A percentile compares a stretch with the other conserved stretches of the same genome.
phyloP scores from a whole-genome alignment of 2,888 invertebrate species.

The Pseudanteris insignis region DNA sequence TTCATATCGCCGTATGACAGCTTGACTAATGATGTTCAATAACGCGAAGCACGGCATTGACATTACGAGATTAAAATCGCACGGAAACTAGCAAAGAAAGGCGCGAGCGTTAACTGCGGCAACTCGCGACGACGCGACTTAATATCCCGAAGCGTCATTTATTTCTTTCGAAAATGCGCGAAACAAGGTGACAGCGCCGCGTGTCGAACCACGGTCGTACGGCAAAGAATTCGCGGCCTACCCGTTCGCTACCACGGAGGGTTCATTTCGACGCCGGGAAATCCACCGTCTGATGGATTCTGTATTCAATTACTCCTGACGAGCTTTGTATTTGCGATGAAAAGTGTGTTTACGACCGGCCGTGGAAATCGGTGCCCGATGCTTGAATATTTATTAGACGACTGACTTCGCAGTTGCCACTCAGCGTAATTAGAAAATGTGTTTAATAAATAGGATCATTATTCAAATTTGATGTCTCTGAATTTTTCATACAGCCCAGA shows the following conservation, averaged over 20 bases:
- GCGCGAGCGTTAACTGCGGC: conserved; percentile 30
- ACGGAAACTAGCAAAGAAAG: conserved; percentile 49
- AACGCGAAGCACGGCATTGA: conserved; percentile 59
- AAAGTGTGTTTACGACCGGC: conserved; percentile 32
- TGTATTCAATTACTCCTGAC: conserved; percentile 37
- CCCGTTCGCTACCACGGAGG: conserved; percentile 27
- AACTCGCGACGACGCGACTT: conserved; percentile 38
- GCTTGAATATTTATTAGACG: conserved; percentile 29
- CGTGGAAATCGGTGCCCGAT: conserved; percentile 4
- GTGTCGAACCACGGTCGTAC: conserved; percentile 26
- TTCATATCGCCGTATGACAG: conserved; percentile 66
- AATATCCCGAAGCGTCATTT: conserved; percentile 53
- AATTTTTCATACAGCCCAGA: not conserved
- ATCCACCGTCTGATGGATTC: conserved; percentile 37
- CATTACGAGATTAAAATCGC: conserved; percentile 66
- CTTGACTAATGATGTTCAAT: conserved; percentile 65
- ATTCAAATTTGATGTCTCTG: not conserved
- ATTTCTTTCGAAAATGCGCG: conserved; percentile 52
- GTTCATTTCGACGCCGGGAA: conserved; percentile 30
- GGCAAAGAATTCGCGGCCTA: conserved; percentile 24
- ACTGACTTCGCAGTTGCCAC: conserved; percentile 14
- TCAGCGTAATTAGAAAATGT: conserved; percentile 23
- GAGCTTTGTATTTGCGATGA: conserved; percentile 27
- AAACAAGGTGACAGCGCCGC: conserved; percentile 8
- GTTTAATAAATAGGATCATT: conserved; percentile 4